Evolutionary conservation across 1,140 invertebrate genomes (phyloP), one percentile per base, ranked within the genome.

Genomic region (Elymnias hypermnestra): DNA sequence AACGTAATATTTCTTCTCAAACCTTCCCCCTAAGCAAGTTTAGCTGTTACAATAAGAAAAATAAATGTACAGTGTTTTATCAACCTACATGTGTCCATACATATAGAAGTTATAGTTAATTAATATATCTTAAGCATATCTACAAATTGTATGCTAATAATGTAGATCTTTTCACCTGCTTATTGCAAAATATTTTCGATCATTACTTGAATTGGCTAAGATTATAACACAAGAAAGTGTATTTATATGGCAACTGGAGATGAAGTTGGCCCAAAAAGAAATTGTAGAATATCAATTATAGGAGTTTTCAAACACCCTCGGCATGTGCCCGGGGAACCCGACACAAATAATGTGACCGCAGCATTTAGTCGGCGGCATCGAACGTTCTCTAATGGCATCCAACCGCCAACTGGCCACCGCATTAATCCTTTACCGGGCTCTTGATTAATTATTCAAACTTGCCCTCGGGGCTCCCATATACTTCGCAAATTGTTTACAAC

Each of bases 381-480:
- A 82, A 73, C 71, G 70, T 57, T 72, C 67, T 77, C 73, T 81
- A 82, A 84, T 82, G 75, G 77, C 66, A 74, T 70, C 63, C 75
- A 63, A 76, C 81, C 81, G 69, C 81, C 75, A 75, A 83, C 81
- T 83, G 81, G 68, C 78, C 81, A 74, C 74, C 74, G 64, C 78
- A 81, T 84, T 83, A 84, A 83, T 84, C 81, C 81, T 83, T 83
- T 78, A 73, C 73, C 68, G 64, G 29, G 62, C 76, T 73, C 67
- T 79, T 79, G 81, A 83, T 83, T 84, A 84, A 84, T 84, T 83
- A 83, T 84, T 84, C 72, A 77, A 81, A 83, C 57, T 81, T 77
- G 57, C 66, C 66, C 57, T 41, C 57, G 63, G 59, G 63, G 48
- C 48, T 39, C 40, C 53, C 63, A 59, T 67, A 70, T 59, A 66